These are phyloP conservation scores for Coregonus clupeaformis DNA, from an alignment of 2,113 vertebrate species.

Conservation along the genomic window DNA sequence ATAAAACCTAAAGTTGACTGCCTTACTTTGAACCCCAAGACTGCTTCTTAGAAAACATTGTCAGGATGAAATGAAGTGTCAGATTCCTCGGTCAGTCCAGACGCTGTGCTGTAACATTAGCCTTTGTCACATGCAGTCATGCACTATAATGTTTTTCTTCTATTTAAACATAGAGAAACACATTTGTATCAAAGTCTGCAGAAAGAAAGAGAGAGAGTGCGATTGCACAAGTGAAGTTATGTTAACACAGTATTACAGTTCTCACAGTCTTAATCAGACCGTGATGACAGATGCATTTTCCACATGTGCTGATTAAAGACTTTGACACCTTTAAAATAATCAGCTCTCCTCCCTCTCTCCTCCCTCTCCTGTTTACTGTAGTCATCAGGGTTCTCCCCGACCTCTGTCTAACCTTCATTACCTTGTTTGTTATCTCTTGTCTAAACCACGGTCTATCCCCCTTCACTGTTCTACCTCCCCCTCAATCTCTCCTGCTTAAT, in stretches of 20 bases:
- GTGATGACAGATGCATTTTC: constrained; percentile 31
- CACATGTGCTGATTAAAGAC: constrained; percentile 40
- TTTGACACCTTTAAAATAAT: constrained; percentile 23
- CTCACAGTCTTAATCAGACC: constrained; percentile 20
- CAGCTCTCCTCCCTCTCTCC: constrained; percentile 11
- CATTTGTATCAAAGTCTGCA: constrained; percentile 32
- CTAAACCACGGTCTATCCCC: neutral
- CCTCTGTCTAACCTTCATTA: neutral
- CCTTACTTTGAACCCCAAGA: constrained; percentile 15
- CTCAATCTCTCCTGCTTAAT: neutral
- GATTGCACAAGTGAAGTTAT: constrained; percentile 22
- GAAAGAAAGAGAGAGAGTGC: neutral
- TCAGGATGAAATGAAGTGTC: constrained; percentile 34
- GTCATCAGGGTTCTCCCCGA: neutral
- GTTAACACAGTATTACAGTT: constrained; percentile 55
- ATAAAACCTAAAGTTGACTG: neutral
- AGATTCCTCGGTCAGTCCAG: constrained; percentile 6
- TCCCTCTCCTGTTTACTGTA: neutral
- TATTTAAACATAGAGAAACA: constrained; percentile 64
- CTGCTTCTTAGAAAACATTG: constrained; percentile 35
- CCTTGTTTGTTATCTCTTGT: too few relatives aligned
- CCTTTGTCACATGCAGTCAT: constrained; percentile 47
- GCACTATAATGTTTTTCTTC: constrained; percentile 40
- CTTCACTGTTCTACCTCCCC: neutral
- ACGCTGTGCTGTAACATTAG: constrained; percentile 41